Conservation (phyloP, 2,888 invertebrate species). For the Amphipoea oculea region DNA sequence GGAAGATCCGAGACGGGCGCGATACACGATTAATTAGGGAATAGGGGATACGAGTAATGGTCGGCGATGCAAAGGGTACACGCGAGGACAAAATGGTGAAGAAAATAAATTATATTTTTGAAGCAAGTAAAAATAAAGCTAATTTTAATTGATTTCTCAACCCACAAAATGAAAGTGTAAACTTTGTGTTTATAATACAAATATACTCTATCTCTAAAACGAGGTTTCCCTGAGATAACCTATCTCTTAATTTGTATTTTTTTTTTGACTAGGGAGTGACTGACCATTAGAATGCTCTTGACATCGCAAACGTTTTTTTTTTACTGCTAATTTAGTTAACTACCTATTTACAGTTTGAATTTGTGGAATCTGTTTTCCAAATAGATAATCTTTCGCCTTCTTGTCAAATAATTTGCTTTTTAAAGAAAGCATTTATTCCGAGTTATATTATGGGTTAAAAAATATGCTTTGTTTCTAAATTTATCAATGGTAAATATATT, state of each 20-base stretch:
- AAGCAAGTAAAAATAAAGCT: background rate
- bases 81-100: constrained; percentile 60
- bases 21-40: constrained; percentile 89
- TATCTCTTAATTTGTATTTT: no score
- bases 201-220: no score
- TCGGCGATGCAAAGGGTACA: constrained; percentile 77
- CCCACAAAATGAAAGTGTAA: no score
- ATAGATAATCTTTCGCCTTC: background rate
- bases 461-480: no score
- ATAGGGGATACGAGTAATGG: constrained; percentile 83
- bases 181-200: no score
- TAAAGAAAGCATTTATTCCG: background rate
- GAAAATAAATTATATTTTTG: background rate
- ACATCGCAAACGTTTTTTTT: background rate
- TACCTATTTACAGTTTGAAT: background rate
- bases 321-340: no score
- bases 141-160: background rate
- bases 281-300: background rate
- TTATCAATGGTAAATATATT: no score
- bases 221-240: no score
- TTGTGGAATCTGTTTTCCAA: background rate
- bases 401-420: background rate
- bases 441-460: no score
- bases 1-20: constrained; percentile 78
- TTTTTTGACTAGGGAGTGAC: background rate